Evolutionary conservation across 1,140 invertebrate genomes (phyloP), one percentile per base, ranked within the genome.

Genomic region (Listronotus oregonensis): DNA sequence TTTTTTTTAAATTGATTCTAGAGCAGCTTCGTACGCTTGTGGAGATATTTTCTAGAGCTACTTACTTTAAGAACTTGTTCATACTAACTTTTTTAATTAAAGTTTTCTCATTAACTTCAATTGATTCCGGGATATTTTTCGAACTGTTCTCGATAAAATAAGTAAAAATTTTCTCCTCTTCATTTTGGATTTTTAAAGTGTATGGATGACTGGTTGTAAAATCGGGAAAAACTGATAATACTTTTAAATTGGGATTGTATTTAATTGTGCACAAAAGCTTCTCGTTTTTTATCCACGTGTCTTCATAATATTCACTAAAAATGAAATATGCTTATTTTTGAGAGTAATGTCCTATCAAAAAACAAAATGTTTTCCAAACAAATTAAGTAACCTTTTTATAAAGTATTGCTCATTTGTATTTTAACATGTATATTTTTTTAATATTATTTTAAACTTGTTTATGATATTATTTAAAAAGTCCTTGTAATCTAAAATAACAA

Each of bases 251-350:
- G 2, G 17, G 42, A 44, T 77, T 68, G 39, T 74, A 78, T 64
- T 71, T 76, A 9, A 78, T 10, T 6, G 44, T 60, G 49, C 74
- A 76, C 1, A 78, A 43, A 6, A 75, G 15, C 14, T 71, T 65
- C 49, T 78, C 75, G 31, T 68, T 55, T 68, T 71, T 71, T 27
- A 78, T 49, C 75, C 76, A 77, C n/a, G 67, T 77, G 34, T 67
- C 57, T 15, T 75, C 72, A 6, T 73, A 55, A 52, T 72, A 76
- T 60, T 76, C 69, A 3, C 76, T 75, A 49, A 61, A 74, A 75
- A 27, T 27, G 5, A 27, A 32, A 50, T 44, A 44, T 11, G 11
- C 6, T 12, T 12, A 12, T 43, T 15, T 6, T 5, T 15, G 11
- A n/a, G n/a, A n/a, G n/a, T n/a, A n/a, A n/a, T n/a, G n/a, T n/a